phyloP scores from a whole-genome alignment of 2,113 vertebrate species.

The zebrafish (Danio rerio) region DNA sequence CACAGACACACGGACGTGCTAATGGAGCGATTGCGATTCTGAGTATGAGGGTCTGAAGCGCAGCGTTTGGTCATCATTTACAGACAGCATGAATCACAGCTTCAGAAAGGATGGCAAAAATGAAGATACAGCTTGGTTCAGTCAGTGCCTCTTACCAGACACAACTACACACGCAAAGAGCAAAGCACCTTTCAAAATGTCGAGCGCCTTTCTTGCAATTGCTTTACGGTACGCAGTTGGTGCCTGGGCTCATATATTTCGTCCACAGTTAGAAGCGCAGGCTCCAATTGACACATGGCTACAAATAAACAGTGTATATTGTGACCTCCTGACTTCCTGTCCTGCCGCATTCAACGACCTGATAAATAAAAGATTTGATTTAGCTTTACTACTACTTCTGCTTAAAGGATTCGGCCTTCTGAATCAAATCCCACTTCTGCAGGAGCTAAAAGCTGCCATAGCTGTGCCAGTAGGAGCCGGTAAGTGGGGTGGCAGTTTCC shows the following conservation, averaged over 20 bases:
- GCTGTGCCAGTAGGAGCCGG: conserved; percentile 38
- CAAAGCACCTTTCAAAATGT: conserved; percentile 30
- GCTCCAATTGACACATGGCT: conserved; percentile 32
- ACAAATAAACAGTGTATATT: conserved; percentile 51
- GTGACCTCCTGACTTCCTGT: conserved; percentile 46
- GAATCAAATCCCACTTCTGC: conserved; percentile 53
- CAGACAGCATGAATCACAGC: conserved; percentile 33
- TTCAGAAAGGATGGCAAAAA: conserved; percentile 22
- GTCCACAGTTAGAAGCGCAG: conserved; percentile 25
- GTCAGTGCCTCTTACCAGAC: conserved; percentile 16
- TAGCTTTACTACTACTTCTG: conserved; percentile 48
- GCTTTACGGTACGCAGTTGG: conserved; percentile 36
- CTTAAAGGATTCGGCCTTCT: conserved; percentile 52
- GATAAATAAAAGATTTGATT: conserved; percentile 62
- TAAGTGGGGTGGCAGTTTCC: conserved; percentile 45
- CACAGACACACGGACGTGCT: conserved; percentile 57
- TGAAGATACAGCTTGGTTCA: conserved; percentile 18
- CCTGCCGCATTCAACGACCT: conserved; percentile 45
- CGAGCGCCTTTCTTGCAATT: background rate
- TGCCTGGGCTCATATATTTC: conserved; percentile 45
- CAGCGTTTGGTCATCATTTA: conserved; percentile 21
- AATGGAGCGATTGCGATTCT: conserved; percentile 37
- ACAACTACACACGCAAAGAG: conserved; percentile 1
- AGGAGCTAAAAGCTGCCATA: conserved; percentile 53
- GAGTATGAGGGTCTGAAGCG: conserved; percentile 19